Evolutionary conservation across 2,113 vertebrate genomes (phyloP).

Genomic region (Amblyopsis rosae): DNA sequence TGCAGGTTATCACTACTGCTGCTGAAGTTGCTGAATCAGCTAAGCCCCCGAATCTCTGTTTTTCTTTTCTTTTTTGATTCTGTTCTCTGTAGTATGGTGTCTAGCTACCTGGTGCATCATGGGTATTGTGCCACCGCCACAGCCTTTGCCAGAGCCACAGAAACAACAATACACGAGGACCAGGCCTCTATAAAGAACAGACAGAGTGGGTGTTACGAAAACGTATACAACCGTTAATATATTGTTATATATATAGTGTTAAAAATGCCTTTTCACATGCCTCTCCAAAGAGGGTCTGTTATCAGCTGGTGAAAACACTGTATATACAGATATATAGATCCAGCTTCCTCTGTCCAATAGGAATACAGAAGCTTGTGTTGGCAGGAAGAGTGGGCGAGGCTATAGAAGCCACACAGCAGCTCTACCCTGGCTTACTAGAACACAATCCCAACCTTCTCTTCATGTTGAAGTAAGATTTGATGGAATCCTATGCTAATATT

Average conservation of each 20-base stretch:
- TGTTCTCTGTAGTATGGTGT: slow-evolving; percentile 87
- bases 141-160: slow-evolving; percentile 93
- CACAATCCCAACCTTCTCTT: slow-evolving; percentile 97
- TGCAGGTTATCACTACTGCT: too few species aligned
- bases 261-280: too few species aligned
- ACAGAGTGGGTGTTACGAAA: slow-evolving; percentile 85
- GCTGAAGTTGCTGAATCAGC: background rate
- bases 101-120: slow-evolving; percentile 97
- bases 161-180: slow-evolving; percentile 95
- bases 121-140: slow-evolving; percentile 97
- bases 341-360: slow-evolving; percentile 65
- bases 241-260: background rate
- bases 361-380: slow-evolving; percentile 98
- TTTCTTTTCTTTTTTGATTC: background rate
- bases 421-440: slow-evolving; percentile 94
- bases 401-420: slow-evolving; percentile 92
- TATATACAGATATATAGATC: background rate
- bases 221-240: background rate
- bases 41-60: background rate
- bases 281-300: too few species aligned
- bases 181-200: slow-evolving; percentile 97
- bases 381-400: slow-evolving; percentile 95
- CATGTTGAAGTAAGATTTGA: slow-evolving; percentile 93
- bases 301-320: background rate
- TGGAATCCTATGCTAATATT: background rate